These are phyloP conservation scores for Petrosia ficiformis DNA, from an alignment of 37 sponge, comb jelly and placozoan genomes.

Conservation along the genomic window DNA sequence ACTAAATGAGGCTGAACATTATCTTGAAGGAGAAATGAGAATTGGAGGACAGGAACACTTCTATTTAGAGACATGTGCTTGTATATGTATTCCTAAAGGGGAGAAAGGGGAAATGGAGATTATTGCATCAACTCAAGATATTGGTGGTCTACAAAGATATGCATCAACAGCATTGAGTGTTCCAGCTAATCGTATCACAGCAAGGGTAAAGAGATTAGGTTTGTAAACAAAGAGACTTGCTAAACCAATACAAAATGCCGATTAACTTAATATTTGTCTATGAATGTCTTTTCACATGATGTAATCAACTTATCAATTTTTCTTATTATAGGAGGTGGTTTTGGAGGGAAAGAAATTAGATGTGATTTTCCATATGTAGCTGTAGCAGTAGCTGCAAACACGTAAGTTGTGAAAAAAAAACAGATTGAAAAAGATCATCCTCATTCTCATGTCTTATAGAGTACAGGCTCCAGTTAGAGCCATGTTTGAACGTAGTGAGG, in stretches of 20 bases:
- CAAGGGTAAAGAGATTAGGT: conserved; percentile 50
- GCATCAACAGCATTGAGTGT: conserved; percentile 46
- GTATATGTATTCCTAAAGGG: conserved; percentile 44
- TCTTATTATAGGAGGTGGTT: conserved; percentile 50
- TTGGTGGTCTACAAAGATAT: conserved; percentile 3
- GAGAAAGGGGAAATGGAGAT: conserved; percentile 49
- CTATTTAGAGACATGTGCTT: conserved; percentile 59
- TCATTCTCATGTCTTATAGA: not conserved
- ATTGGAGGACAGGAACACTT: conserved; percentile 75
- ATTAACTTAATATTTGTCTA: too few relatives aligned
- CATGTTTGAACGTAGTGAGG: conserved; percentile 59
- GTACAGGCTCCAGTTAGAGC: conserved; percentile 30
- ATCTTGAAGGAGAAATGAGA: conserved; percentile 19
- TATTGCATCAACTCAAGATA: conserved; percentile 42
- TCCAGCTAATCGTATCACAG: conserved; percentile 39
- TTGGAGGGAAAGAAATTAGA: conserved; percentile 66
- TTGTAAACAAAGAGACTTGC: too few relatives aligned
- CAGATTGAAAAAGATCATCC: not conserved
- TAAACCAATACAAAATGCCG: too few relatives aligned
- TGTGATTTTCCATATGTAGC: conserved; percentile 17
- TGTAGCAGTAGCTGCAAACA: conserved; percentile 58
- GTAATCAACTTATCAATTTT: too few relatives aligned
- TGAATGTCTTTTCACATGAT: too few relatives aligned
- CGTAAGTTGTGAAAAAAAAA: too few relatives aligned
- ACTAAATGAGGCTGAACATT: conserved; percentile 14